Evolutionary conservation across 2,113 vertebrate species (phyloP), one percentile per base, ranked within the genome.

Genomic region (Cheilinus undulatus): DNA sequence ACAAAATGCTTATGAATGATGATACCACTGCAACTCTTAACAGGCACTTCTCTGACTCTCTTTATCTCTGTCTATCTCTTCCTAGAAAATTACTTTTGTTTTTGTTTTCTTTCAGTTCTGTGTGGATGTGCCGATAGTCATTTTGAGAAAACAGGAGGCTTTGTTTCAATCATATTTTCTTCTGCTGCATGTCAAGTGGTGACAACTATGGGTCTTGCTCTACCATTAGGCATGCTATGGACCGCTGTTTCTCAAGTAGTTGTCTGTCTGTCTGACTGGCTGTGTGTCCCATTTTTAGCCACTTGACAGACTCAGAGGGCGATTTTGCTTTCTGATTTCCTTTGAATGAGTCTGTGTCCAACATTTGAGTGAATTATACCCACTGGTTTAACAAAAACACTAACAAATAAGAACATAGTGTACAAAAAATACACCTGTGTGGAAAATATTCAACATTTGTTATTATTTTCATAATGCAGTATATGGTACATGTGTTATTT

Each of bases 101-200:
- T 30, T 27, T 75, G 28, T 51, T 45, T 64, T 34, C 19, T 36
- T 61, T 70, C 12, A 71, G 67, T 73, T 78, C 72, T 74, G 53
- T 90, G 84, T 90, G 86, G 74, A 85, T 81, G 61, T 89, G 86
- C 89, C 70, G 78, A 87, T 70, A 60, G 79, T 38, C 62, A 81
- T 74, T 80, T 68, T 86, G 42, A 88, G 81, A 80, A 79, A 87
- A 58, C 63, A 23, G 79, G 82, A 70, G 57, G 74, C 76, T 70
- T 85, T 80, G 15, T 73, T 81, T 86, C 69, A n/a, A 78, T 84
- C 74, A 66, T 89, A 62, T 88, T 79, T 79, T 69, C 78, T 76
- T 87, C 76, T 90, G 89, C 89, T 94, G 94, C 94, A 95, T 94
- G 94, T 90, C 56, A 34, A 86, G 85, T 88, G 87, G 73, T 85